Evolutionary conservation across 2,797 vertebrate genomes (phyloP).

Genomic region (Aldrovandia affinis): DNA sequence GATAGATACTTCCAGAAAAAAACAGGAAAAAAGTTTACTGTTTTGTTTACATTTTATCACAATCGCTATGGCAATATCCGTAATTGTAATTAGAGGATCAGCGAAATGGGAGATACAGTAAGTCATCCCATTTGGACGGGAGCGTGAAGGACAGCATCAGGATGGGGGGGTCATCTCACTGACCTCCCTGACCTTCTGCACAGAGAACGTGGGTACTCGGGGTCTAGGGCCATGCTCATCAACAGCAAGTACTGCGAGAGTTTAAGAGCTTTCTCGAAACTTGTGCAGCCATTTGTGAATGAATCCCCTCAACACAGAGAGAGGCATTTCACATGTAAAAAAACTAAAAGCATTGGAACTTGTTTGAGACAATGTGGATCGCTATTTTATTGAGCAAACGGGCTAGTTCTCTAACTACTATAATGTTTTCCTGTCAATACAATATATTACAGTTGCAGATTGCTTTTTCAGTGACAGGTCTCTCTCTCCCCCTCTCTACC

Average conservation of each 20-base stretch:
- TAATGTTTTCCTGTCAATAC: background rate
- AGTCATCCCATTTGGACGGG: background rate
- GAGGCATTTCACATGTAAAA: background rate
- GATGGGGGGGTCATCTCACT: background rate
- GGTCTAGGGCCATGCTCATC: background rate
- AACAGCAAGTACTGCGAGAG: background rate
- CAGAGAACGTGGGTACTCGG: background rate
- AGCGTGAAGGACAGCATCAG: background rate
- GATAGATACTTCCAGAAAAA: background rate
- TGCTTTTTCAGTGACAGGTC: background rate
- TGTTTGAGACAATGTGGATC: background rate
- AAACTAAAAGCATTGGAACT: background rate
- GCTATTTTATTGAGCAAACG: background rate
- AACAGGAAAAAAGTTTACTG: background rate
- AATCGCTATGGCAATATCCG: too few species aligned
- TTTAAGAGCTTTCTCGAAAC: background rate
- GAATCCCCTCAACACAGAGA: background rate
- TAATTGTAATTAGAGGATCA: background rate
- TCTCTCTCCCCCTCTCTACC: background rate
- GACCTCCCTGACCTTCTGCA: background rate
- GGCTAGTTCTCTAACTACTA: background rate
- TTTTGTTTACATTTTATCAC: background rate
- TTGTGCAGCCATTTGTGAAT: background rate
- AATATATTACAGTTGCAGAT: background rate
- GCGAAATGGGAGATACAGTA: background rate